These are phyloP conservation scores for Chroicocephalus ridibundus DNA, from an alignment of 2,113 vertebrate genomes.

Conservation along the genomic window DNA sequence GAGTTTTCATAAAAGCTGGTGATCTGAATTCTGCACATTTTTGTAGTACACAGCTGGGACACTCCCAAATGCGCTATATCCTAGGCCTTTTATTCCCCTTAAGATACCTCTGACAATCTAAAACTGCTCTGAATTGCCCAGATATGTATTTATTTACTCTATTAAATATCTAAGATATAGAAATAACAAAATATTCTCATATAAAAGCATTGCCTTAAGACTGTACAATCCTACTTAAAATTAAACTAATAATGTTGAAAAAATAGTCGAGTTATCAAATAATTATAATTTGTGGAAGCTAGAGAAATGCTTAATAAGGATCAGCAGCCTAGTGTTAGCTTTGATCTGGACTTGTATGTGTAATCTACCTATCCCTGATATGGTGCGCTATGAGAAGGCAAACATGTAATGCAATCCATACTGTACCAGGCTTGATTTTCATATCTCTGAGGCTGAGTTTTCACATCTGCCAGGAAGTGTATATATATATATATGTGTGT, in stretches of 20 bases:
- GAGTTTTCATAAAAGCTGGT: neutral
- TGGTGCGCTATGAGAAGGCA: neutral
- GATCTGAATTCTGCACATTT: neutral
- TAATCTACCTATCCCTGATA: neutral
- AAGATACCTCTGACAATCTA: neutral
- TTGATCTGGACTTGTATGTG: neutral
- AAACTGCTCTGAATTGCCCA: neutral
- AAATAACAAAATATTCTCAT: neutral
- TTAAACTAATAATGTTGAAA: neutral
- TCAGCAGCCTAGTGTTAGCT: neutral
- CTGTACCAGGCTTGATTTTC: neutral
- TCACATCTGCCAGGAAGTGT: neutral
- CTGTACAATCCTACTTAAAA: neutral
- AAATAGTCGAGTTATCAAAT: neutral
- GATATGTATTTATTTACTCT: neutral
- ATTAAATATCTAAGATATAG: neutral
- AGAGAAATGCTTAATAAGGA: neutral
- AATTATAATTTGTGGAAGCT: neutral
- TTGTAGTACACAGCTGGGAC: neutral
- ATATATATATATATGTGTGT: neutral
- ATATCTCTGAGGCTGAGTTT: neutral
- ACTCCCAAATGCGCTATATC: neutral
- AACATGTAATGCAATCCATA: fast-evolving
- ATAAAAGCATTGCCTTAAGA: neutral
- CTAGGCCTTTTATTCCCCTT: neutral